These are phyloP conservation scores for Orycteropus afer DNA, from an alignment of 2,113 vertebrate species.

Conservation along the genomic window DNA sequence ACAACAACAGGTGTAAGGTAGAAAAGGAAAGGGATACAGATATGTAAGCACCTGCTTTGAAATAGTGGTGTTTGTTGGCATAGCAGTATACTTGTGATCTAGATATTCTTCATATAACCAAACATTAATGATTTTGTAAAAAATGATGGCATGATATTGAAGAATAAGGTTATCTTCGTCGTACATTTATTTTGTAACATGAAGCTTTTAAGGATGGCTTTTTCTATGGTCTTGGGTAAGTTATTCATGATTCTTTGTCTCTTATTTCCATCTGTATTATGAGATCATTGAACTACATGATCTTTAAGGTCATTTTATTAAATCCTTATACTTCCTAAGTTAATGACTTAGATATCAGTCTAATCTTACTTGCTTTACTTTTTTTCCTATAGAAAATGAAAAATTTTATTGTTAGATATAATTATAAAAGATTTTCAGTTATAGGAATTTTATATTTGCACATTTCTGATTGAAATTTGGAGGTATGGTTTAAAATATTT, in stretches of 20 bases:
- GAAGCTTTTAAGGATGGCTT: background rate
- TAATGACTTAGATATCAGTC: background rate
- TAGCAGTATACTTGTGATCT: background rate
- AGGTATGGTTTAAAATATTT: slow-evolving; percentile 18
- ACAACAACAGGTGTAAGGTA: background rate
- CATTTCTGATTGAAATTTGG: slow-evolving; percentile 39
- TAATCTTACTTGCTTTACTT: slow-evolving; percentile 5
- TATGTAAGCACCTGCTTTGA: background rate
- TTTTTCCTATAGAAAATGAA: background rate
- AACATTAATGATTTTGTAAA: slow-evolving; percentile 1
- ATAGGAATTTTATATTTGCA: background rate
- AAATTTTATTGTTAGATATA: background rate
- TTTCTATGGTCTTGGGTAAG: background rate
- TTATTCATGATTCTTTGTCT: background rate
- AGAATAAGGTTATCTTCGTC: background rate
- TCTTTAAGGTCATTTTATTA: background rate
- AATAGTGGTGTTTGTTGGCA: background rate
- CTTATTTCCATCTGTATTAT: background rate
- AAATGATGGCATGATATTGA: slow-evolving; percentile 31
- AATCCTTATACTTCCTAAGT: slow-evolving; percentile 14
- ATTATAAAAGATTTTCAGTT: slow-evolving; percentile 5
- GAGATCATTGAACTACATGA: background rate
- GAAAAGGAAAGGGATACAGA: background rate
- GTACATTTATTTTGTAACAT: background rate
- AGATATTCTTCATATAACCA: background rate